Percentiles rank a stretch among this genome's conserved stretches.
Conservation (phyloP, 2,113 vertebrate species). For the Rhegmatorhina hoffmannsi region DNA sequence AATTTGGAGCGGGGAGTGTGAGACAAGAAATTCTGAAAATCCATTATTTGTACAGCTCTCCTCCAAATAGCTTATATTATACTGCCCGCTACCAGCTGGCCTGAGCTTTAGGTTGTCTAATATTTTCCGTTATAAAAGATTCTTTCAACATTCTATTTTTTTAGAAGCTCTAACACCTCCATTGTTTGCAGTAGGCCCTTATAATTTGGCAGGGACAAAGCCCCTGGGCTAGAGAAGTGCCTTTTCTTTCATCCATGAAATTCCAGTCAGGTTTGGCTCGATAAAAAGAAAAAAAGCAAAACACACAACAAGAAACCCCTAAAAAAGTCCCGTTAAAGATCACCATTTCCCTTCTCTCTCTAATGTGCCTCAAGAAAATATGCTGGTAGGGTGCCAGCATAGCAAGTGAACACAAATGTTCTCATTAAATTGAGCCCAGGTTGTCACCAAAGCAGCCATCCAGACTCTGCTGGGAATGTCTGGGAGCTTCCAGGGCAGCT, state of each 20-base stretch:
- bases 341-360: constrained; percentile 54
- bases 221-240: constrained; percentile 58
- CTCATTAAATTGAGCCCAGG: constrained; percentile 53
- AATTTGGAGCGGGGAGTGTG: neutral
- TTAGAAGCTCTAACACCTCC: constrained; percentile 64
- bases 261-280: constrained; percentile 64
- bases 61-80: constrained; percentile 34
- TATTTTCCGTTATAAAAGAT: constrained; percentile 67
- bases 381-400: neutral
- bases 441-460: constrained; percentile 47
- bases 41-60: constrained; percentile 43
- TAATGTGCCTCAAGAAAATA: constrained; percentile 56
- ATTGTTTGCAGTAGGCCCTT: constrained; percentile 60
- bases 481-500: constrained; percentile 32
- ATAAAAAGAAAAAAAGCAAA: neutral
- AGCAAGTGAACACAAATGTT: constrained; percentile 55
- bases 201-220: constrained; percentile 61
- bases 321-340: constrained; percentile 13
- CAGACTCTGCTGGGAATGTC: constrained; percentile 55
- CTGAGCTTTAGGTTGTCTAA: neutral
- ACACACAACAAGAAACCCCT: too few relatives aligned
- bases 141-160: constrained; percentile 61
- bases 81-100: constrained; percentile 56
- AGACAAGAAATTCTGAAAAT: constrained; percentile 44
- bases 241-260: constrained; percentile 69